Evolutionary conservation across 2,797 vertebrate genomes (phyloP).

Genomic region (Mionectes olivaceus): DNA sequence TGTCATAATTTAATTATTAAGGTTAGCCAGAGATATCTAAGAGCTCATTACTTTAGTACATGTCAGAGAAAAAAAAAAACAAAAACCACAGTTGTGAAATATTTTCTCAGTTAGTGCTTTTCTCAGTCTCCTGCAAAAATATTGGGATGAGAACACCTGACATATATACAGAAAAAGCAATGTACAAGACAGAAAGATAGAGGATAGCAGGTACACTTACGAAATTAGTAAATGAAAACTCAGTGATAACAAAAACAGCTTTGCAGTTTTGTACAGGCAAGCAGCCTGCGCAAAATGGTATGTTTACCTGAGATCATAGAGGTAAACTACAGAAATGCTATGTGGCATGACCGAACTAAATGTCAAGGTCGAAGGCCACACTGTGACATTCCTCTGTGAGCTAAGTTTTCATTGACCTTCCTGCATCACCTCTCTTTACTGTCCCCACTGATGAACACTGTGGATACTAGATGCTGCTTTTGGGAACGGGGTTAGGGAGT

Average conservation of each 20-base stretch:
- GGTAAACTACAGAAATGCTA: not conserved
- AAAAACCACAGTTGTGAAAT: not conserved
- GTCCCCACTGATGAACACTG: not conserved
- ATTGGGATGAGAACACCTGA: not conserved
- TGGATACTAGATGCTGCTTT: not conserved
- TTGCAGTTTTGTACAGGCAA: not conserved
- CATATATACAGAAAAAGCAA: not conserved
- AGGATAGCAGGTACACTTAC: not conserved
- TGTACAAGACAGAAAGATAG: not conserved
- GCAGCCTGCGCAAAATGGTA: not conserved
- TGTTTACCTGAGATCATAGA: not conserved
- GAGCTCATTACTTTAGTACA: not conserved
- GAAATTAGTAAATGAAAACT: not conserved
- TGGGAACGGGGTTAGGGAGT: not conserved
- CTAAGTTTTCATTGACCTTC: not conserved
- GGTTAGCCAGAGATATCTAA: not conserved
- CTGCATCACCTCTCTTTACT: not conserved
- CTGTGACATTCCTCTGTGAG: not conserved
- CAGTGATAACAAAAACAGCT: not conserved
- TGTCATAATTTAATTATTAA: not conserved
- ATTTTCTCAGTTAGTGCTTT: not conserved
- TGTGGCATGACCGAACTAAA: not conserved
- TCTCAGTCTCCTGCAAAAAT: not conserved
- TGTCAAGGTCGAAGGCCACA: not conserved
- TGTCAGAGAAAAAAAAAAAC: not conserved